Conservation (phyloP, 2,113 vertebrate species). For the Brienomyrus brachyistius region DNA sequence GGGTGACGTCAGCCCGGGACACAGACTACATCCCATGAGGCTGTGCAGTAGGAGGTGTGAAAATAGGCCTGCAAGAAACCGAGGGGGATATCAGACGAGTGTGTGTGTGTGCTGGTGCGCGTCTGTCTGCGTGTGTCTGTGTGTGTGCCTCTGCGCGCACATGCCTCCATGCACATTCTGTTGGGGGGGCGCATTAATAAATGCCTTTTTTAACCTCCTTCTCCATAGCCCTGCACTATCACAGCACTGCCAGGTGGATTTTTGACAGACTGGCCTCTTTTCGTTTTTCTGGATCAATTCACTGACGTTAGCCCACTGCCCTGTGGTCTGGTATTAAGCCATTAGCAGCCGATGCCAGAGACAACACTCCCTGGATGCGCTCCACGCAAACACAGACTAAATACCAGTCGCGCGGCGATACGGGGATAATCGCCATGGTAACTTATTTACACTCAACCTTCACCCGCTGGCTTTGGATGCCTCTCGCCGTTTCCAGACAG, state of each 20-base stretch:
- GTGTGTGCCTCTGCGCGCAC: background rate
- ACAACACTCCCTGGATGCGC: background rate
- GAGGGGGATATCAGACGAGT: background rate
- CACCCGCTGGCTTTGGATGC: background rate
- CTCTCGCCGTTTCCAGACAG: background rate
- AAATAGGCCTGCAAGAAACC: background rate
- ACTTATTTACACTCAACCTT: constrained; percentile 24
- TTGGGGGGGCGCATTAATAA: background rate
- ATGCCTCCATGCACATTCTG: background rate
- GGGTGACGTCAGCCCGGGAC: constrained; percentile 21
- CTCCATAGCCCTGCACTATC: background rate
- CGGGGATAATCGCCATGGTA: constrained; percentile 42
- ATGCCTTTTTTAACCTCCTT: background rate
- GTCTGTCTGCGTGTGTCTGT: no score
- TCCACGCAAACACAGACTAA: accelerated
- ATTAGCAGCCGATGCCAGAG: background rate
- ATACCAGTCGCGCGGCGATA: constrained; percentile 37
- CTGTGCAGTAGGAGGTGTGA: constrained; percentile 16
- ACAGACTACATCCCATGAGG: constrained; percentile 16
- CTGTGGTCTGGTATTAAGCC: background rate
- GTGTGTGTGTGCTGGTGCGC: background rate
- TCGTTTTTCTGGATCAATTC: background rate
- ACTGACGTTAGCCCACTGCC: background rate
- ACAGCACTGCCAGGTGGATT: background rate
- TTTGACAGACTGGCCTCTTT: background rate